Base-by-base conservation (phyloP, 2,797 vertebrate genomes). In the Micrastur ruficollis region DNA sequence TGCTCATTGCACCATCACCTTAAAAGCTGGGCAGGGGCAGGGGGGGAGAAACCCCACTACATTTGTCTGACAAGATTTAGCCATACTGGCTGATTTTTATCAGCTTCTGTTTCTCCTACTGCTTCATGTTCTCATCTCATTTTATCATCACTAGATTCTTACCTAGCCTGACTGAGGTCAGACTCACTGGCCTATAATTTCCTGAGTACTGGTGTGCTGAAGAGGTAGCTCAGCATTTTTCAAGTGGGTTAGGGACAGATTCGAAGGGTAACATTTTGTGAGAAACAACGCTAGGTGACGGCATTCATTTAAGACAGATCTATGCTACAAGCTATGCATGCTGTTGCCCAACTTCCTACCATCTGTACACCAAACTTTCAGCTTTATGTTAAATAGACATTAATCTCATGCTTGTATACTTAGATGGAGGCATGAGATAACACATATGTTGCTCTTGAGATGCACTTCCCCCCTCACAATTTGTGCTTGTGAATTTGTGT, bases 271-370 rank as follows among this genome's bases (percentile, higher is more conserved):
- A 78, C 44, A 42, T 66, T 81, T 47, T 14, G 42, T 8, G 11
- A 75, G 62, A 42, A 80, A 62, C 90, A 89, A 52, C 4, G 1
- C 66, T 72, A 62, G 85, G 75, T 86, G 90, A 38, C 42, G 58
- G 68, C 66, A 89, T 56, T 52, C 72, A 15, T 31, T 40, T 50
- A 56, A 92, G 82, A 74, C 21, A 89, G 46, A 72, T 40, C 92
- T 26, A 22, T 91, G 88, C 61, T 88, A 81, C 47, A 66, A 93
- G 90, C 56, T 31, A 15, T 58, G 23, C 88, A 36, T 18, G 62
- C 95, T 92, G 80, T 36, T 79, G 73, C 92, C 93, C 85, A 92
- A 26, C 95, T 95, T 94, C 70, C 83, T 23, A 18, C 95, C 95
- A 92, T 95, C 95, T 95, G 89, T 10, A 90, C 88, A 58, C 23